Evolutionary conservation across 2,888 invertebrate genomes (phyloP).

Genomic region (Drosophila macrospina): DNA sequence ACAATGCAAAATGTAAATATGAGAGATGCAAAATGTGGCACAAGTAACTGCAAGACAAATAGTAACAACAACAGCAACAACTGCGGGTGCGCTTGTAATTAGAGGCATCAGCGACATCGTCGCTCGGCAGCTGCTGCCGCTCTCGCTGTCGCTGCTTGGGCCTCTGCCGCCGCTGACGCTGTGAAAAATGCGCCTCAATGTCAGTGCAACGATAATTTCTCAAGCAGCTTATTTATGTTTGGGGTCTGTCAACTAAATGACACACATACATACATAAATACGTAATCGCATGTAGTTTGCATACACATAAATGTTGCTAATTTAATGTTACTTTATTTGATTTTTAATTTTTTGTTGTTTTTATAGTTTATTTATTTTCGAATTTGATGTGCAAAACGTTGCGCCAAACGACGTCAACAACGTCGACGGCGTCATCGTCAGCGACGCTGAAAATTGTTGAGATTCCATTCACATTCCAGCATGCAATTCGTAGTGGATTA

Average conservation of each 20-base stretch:
- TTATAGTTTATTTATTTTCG: constrained; percentile 20
- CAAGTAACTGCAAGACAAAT: constrained; percentile 69
- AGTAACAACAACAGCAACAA: constrained; percentile 39
- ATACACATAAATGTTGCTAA: constrained; percentile 54
- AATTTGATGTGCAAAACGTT: constrained; percentile 61
- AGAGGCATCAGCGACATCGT: constrained; percentile 56
- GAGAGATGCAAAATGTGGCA: constrained; percentile 74
- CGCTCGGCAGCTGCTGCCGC: not conserved
- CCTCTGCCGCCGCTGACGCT: constrained; percentile 18
- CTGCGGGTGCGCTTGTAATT: constrained; percentile 66
- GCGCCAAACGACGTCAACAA: constrained; percentile 56
- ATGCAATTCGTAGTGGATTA: constrained; percentile 83
- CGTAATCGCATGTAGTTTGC: constrained; percentile 14
- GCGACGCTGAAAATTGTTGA: constrained; percentile 83
- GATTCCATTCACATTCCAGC: constrained; percentile 85
- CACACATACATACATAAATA: constrained; percentile 20
- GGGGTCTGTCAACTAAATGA: constrained; percentile 31
- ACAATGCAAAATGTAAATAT: constrained; percentile 55
- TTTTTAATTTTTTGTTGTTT: constrained; percentile 37
- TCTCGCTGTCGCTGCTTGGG: constrained; percentile 5
- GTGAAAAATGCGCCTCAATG: constrained; percentile 64
- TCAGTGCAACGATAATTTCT: constrained; percentile 76
- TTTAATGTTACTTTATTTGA: constrained; percentile 35
- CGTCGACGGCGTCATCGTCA: constrained; percentile 77
- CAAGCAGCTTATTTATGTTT: constrained; percentile 62